Evolutionary conservation across 1,140 invertebrate species (phyloP), one percentile per base, ranked within the genome.

Genomic region (Gryon sp.): DNA sequence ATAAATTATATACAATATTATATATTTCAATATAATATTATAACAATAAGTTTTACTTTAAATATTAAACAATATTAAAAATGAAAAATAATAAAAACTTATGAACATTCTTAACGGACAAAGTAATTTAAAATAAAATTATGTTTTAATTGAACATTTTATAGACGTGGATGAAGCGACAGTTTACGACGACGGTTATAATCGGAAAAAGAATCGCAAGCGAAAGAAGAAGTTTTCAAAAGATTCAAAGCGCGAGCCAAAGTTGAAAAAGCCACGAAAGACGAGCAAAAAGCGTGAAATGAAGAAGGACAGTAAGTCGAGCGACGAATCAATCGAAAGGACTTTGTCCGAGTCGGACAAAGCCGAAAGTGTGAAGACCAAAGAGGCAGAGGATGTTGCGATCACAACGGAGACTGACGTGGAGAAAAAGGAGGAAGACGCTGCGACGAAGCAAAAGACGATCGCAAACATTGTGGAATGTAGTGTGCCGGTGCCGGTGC

Each of bases 181-280:
- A 4, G 84, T 91, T 1, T 90, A 85, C 26, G 90, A 91, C 43
- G 90, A 89, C 18, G 90, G 90, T 4, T 90, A 90, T 50, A 90
- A 90, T 72, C 84, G 89, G 2, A 89, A 88, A 40, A 86, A 86
- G 36, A 84, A 62, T 16, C 83, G 82, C 8, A 89, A 89, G 43
- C 81, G 84, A 41, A 89, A 86, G 63, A 83, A 86, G 45, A 87
- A 82, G 46, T 74, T 73, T 1, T 73, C 43, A 8, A 32, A 41
- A 1, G 79, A 60, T 78, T 77, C 74, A 14, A 84, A 79, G 19
- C 24, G 79, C 50, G 45, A 40, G 45, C 38, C 72, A 41, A 80
- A 65, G 24, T 9, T 53, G 28, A 80, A 15, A 19, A 84, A 83
- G 14, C 14, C 38, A 68, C 11, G 19, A 50, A 52, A 30, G 18